Evolutionary conservation across 2,888 invertebrate genomes (phyloP), one percentile per base, ranked within the genome.

Genomic region (Amphipyra berbera): DNA sequence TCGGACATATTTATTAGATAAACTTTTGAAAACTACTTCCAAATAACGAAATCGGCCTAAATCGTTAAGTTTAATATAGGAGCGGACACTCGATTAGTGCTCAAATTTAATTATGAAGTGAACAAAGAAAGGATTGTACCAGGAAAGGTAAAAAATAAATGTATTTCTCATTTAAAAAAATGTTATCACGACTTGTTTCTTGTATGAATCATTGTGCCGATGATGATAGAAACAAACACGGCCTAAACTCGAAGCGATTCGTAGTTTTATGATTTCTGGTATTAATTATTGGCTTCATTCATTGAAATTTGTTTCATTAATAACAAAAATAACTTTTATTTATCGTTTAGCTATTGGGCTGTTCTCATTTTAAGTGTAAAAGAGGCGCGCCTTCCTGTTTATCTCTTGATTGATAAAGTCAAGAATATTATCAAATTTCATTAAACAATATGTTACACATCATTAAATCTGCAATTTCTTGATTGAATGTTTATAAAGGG

Each of bases 81-180:
- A 73, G 64, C 70, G 79, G 84, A 87, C 84, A 83, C 82, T 89
- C 73, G 76, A 83, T 84, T 84, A 86, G 92, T 92, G 93, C 82
- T 82, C 76, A 82, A 84, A 88, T 86, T 87, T 73, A 87, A 86
- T 89, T 85, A 92, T 91, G 90, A 83, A 90, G 92, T 92, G 93
- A 92, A 91, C 92, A 91, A 92, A 90, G 89, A 88, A 88, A 87
- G 91, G 90, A 93, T 91, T 91, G 86, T 86, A 82, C 76, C 75
- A 68, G 81, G 74, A 83, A 90, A 92, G 94, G 94, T 93, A 92
- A 90, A 72, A 58, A 58, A 67, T 53, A 55, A 61, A 63, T 79
- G 63, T 68, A 70, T 73, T 79, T 76, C 66, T 75, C 40, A 61
- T 73, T 69, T 64, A 30, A 35, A 47, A 52, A 30, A 45, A 41